These are phyloP conservation scores for Vollenhovia emeryi DNA, from an alignment of 1,140 invertebrate species.

Conservation along the genomic window DNA sequence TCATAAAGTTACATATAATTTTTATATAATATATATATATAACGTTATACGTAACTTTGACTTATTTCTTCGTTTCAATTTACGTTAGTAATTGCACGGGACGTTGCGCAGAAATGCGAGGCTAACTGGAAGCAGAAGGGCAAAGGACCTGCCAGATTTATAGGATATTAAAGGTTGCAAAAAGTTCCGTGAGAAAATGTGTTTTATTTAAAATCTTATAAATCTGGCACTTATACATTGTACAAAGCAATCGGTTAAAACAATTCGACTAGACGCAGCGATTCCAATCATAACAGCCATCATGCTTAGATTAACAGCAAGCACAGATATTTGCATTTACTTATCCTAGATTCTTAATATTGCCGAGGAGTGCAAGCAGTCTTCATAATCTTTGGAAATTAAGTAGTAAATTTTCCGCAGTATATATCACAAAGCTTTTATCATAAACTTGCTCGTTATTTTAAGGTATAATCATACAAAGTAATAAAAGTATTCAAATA, in stretches of 20 bases:
- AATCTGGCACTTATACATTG: conserved; percentile 79
- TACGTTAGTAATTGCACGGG: not conserved
- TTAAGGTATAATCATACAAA: not conserved
- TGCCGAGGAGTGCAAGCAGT: conserved; percentile 30
- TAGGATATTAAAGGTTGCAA: conserved; percentile 77
- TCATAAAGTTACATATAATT: not conserved
- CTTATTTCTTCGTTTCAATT: not conserved
- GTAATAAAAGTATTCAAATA: not conserved
- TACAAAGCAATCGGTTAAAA: conserved; percentile 64
- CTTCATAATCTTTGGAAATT: conserved; percentile 56
- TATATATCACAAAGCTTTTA: not conserved
- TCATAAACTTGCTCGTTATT: not conserved
- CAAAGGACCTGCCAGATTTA: conserved; percentile 78
- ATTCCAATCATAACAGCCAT: conserved; percentile 54
- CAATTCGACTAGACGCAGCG: conserved; percentile 72
- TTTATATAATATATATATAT: not conserved
- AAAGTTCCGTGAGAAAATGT: conserved; percentile 64
- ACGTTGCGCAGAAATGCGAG: conserved; percentile 3
- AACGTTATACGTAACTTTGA: not conserved
- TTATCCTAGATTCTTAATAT: not conserved
- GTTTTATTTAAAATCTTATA: conserved; percentile 81
- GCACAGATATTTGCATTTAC: conserved; percentile 19
- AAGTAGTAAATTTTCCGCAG: conserved; percentile 1
- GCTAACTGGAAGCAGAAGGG: conserved; percentile 25
- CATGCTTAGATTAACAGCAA: conserved; percentile 41